Conservation (phyloP, 2,113 vertebrate species). For the Lathamus discolor region DNA sequence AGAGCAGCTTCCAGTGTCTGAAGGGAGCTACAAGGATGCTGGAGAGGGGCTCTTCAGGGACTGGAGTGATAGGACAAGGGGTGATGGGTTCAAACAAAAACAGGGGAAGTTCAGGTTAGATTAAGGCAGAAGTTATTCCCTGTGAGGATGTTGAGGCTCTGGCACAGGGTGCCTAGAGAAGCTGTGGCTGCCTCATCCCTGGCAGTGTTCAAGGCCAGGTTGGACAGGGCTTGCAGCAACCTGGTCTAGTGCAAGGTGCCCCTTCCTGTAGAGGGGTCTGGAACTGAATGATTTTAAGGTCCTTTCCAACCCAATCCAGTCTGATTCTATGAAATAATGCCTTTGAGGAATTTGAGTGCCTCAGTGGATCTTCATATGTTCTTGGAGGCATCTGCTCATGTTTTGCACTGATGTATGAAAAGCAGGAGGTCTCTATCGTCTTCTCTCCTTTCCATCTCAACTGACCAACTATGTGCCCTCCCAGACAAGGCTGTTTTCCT, state of each 20-base stretch:
- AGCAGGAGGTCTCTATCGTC: neutral
- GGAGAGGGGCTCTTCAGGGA: too few species aligned
- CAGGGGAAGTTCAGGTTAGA: neutral
- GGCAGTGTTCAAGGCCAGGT: neutral
- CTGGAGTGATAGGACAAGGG: neutral
- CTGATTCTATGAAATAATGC: neutral
- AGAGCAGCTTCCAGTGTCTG: neutral
- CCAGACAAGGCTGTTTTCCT: neutral
- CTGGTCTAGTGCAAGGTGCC: neutral
- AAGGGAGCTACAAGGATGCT: neutral
- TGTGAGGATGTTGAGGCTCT: neutral
- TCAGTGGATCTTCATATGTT: neutral
- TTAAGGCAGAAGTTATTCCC: neutral
- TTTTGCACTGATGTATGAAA: neutral
- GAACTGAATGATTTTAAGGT: neutral
- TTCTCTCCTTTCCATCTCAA: neutral
- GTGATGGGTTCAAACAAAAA: neutral
- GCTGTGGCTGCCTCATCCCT: neutral
- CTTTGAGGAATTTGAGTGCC: neutral
- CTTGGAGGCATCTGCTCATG: neutral
- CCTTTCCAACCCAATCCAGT: neutral
- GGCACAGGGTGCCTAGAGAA: neutral
- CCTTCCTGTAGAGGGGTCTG: neutral
- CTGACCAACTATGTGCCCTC: neutral
- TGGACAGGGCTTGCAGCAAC: neutral